Conservation (phyloP, 2,888 invertebrate species). For the Eupithecia insigniata region DNA sequence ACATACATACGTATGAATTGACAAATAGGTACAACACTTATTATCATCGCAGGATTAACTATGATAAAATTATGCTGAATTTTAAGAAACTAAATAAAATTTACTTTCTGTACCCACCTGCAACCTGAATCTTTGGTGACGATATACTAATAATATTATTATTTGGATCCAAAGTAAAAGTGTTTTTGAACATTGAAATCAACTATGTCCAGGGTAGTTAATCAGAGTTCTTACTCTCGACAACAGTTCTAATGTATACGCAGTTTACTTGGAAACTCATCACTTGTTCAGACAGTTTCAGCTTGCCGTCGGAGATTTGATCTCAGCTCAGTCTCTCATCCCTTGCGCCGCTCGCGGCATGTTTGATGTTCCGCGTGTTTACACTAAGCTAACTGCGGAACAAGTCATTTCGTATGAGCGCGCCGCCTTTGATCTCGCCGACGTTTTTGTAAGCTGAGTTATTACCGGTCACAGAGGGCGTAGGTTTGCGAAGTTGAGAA, state of each 20-base stretch:
- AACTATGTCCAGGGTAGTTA: too few species aligned
- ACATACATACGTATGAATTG: too few species aligned
- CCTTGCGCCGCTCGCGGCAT: conserved; percentile 58
- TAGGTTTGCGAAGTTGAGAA: background rate
- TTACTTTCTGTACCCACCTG: too few species aligned
- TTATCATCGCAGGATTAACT: too few species aligned
- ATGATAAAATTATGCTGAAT: too few species aligned
- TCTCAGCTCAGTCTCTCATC: conserved; percentile 23
- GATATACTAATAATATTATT: background rate
- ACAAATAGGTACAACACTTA: too few species aligned
- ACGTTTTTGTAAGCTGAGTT: conserved; percentile 68
- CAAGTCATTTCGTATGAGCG: conserved; percentile 77
- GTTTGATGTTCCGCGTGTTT: conserved; percentile 81
- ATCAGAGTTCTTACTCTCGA: background rate
- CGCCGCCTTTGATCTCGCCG: conserved; percentile 77
- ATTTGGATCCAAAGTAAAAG: background rate
- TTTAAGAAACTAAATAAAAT: too few species aligned
- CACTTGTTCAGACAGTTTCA: background rate
- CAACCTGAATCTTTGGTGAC: background rate
- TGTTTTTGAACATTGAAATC: too few species aligned
- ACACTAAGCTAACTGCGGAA: conserved; percentile 81
- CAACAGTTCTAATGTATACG: background rate
- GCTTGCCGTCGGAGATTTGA: background rate
- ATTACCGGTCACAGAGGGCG: conserved; percentile 51
- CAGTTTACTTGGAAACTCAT: background rate